A percentile compares a stretch with the other conserved stretches of the same genome.
Evolutionary conservation across 2,113 vertebrate species (phyloP).

Genomic region (Sus scrofa): DNA sequence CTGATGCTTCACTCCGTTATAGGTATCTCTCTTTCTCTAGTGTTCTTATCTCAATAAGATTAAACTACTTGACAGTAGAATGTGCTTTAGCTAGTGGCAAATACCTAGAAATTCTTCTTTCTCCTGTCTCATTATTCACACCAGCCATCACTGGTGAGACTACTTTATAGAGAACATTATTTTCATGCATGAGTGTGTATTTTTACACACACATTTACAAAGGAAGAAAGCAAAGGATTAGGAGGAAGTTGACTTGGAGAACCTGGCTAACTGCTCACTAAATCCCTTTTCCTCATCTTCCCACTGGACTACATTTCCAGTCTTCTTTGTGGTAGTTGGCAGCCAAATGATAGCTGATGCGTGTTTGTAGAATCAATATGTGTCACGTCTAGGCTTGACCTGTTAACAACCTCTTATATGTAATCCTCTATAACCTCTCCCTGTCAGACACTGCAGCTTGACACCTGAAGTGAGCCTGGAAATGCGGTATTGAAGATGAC

Average conservation of each 20-base stretch:
- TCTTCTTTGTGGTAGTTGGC: background rate
- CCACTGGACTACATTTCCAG: background rate
- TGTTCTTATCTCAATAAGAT: background rate
- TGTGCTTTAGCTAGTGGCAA: background rate
- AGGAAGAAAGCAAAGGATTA: background rate
- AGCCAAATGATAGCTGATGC: background rate
- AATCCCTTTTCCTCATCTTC: background rate
- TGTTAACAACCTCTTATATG: background rate
- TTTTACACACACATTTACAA: background rate
- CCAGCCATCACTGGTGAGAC: background rate
- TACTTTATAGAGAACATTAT: background rate
- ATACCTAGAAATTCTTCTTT: conserved; percentile 8
- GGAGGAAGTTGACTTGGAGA: background rate
- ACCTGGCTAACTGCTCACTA: background rate
- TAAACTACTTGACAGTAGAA: background rate
- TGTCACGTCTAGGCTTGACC: background rate
- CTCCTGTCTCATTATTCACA: background rate
- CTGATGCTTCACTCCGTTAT: background rate
- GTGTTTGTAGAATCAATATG: background rate
- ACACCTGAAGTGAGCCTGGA: background rate
- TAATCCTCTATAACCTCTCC: background rate
- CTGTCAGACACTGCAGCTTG: background rate
- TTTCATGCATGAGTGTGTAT: background rate
- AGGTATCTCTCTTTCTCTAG: background rate
- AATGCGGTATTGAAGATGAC: background rate